These are phyloP conservation scores for Cotesia glomerata DNA, from an alignment of 1,140 invertebrate genomes.

Conservation along the genomic window DNA sequence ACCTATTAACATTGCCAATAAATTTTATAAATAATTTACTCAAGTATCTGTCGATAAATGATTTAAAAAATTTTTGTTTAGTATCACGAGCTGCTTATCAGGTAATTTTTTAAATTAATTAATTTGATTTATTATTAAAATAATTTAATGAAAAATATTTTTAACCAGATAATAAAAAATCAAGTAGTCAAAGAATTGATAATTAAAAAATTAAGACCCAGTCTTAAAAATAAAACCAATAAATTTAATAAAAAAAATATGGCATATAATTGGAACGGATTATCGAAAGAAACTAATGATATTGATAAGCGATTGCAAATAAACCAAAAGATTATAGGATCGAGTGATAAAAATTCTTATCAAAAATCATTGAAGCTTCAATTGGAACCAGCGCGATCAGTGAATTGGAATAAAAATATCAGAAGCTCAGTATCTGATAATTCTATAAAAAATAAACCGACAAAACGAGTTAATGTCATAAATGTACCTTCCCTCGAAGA, in stretches of 20 bases:
- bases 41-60: constrained; percentile 43
- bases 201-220: not conserved
- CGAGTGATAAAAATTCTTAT: not conserved
- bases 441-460: no score
- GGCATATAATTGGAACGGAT: constrained; percentile 42
- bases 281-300: constrained; percentile 37
- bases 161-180: constrained; percentile 31
- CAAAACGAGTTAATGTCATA: no score
- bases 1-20: constrained; percentile 44
- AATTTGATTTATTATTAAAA: not conserved
- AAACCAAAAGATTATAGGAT: not conserved
- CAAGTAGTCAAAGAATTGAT: not conserved
- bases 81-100: constrained; percentile 51
- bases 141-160: not conserved
- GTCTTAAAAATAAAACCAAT: constrained; percentile 29
- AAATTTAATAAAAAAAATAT: not conserved
- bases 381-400: no score
- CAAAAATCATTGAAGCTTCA: no score
- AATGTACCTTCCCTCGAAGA: no score
- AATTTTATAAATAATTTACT: constrained; percentile 42
- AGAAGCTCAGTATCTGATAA: no score
- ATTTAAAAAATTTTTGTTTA: constrained; percentile 49
- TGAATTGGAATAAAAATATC: no score
- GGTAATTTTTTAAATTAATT: constrained; percentile 39
- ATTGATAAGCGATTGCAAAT: not conserved